Conservation (phyloP, 2,113 vertebrate genomes). For the Acanthisitta chloris region DNA sequence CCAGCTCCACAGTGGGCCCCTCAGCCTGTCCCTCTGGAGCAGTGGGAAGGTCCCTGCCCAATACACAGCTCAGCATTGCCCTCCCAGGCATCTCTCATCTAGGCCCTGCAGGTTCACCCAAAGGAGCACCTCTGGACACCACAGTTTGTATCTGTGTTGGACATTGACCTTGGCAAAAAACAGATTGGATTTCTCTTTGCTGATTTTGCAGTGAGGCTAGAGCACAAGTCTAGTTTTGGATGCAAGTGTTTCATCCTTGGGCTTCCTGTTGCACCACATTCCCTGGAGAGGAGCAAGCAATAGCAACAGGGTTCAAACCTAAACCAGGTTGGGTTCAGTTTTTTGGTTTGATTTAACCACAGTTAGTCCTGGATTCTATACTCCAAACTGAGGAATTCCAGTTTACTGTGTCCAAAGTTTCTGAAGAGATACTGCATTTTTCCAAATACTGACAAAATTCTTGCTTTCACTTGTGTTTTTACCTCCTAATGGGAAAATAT, state of each 20-base stretch:
- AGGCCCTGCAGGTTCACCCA: neutral
- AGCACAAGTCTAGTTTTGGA: too few relatives aligned
- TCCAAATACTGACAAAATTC: neutral
- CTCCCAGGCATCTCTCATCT: neutral
- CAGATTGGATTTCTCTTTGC: neutral
- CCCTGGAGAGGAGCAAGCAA: neutral
- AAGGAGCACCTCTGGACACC: neutral
- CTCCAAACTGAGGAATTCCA: neutral
- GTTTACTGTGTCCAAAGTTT: neutral
- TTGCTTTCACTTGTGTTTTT: neutral
- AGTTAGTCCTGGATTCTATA: neutral
- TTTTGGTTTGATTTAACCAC: neutral
- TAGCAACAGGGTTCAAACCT: neutral
- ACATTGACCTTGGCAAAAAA: neutral
- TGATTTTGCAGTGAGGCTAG: neutral
- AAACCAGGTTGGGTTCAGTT: neutral
- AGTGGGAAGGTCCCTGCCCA: neutral
- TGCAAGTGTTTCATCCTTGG: neutral
- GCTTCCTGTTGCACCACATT: neutral
- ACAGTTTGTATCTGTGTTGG: neutral
- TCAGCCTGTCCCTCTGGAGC: neutral
- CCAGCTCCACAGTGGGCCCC: neutral
- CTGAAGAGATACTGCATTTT: neutral
- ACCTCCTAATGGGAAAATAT: neutral
- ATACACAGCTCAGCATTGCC: accelerated